Evolutionary conservation across 2,888 invertebrate species (phyloP).

Genomic region (Andrena trimmerana): DNA sequence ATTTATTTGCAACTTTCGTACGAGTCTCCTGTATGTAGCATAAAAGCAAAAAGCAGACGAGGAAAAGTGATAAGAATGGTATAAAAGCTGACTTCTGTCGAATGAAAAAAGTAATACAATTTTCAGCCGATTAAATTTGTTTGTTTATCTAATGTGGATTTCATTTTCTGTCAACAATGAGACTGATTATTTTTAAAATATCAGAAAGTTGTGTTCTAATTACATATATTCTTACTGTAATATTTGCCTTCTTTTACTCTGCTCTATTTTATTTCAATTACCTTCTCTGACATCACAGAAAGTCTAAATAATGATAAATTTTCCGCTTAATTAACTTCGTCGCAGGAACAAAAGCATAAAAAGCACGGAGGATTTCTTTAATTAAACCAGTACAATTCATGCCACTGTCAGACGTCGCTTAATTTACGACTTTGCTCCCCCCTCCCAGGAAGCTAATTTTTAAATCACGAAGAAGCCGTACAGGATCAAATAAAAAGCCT

Average conservation of each 20-base stretch:
- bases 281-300: background rate
- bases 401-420: background rate
- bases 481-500: conserved; percentile 8
- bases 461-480: background rate
- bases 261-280: too few species aligned
- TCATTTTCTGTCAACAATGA: too few species aligned
- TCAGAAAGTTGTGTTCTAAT: too few species aligned
- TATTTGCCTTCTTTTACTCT: too few species aligned
- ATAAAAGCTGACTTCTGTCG: background rate
- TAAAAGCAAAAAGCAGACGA: background rate
- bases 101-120: background rate
- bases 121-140: too few species aligned
- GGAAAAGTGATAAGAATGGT: background rate
- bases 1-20: background rate
- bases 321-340: background rate
- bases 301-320: conserved; percentile 1
- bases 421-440: background rate
- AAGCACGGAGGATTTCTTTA: conserved; percentile 4
- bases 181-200: too few species aligned
- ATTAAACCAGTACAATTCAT: conserved; percentile 22
- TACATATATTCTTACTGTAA: too few species aligned
- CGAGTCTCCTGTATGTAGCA: background rate
- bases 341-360: conserved; percentile 1
- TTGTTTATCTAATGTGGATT: too few species aligned
- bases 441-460: background rate